A percentile compares a stretch with the other conserved stretches of the same genome.
Conservation (phyloP, 2,113 vertebrate genomes). For the Perognathus longimembris region DNA sequence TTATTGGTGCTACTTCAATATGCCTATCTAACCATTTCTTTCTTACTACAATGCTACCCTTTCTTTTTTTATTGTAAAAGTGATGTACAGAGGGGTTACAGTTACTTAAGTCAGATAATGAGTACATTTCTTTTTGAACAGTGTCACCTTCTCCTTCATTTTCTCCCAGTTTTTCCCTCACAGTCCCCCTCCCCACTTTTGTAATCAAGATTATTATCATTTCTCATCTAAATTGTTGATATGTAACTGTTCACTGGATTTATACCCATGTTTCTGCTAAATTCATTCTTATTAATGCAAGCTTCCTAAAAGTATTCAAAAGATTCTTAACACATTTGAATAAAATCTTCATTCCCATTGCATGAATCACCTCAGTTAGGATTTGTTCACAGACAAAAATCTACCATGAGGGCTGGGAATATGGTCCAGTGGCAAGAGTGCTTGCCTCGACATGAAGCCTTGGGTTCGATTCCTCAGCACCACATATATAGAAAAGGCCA, state of each 20-base stretch:
- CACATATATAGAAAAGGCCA: no score
- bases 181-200: neutral
- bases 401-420: no score
- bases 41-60: neutral
- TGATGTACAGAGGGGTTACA: no score
- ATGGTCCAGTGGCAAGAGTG: no score
- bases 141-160: no score
- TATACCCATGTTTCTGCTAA: neutral
- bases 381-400: neutral
- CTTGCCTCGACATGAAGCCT: no score
- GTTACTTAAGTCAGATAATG: no score
- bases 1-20: neutral
- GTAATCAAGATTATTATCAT: neutral
- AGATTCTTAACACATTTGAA: neutral
- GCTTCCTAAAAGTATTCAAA: neutral
- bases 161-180: no score
- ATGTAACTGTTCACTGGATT: neutral
- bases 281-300: neutral
- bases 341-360: neutral
- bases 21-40: neutral
- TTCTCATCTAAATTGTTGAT: conserved; percentile 6
- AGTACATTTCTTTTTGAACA: no score
- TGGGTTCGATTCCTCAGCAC: no score
- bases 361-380: neutral
- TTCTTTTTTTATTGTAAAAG: no score